Percentiles rank a stretch among this genome's conserved stretches.
Conservation (phyloP, 2,113 vertebrate species). For the Xyrauchen texanus region DNA sequence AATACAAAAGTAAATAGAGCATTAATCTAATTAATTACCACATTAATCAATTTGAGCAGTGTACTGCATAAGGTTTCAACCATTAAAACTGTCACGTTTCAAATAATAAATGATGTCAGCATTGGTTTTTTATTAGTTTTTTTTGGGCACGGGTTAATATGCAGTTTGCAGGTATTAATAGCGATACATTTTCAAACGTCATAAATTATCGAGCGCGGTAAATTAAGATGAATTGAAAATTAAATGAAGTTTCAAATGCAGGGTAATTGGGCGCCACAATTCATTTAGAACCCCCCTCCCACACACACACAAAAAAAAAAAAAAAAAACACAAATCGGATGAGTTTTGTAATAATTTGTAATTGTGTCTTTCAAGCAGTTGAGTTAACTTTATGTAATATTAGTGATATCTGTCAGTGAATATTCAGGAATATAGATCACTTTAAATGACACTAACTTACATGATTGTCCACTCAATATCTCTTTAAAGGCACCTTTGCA, state of each 20-base stretch:
- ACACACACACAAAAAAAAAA: too few species aligned
- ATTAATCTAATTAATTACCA: neutral
- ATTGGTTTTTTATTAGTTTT: neutral
- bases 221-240: neutral
- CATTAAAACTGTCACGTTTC: neutral
- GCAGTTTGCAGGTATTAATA: neutral
- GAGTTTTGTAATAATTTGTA: neutral
- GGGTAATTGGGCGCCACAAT: too few species aligned
- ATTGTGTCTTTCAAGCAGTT: neutral
- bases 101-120: neutral
- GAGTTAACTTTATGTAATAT: too few species aligned
- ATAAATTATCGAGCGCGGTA: neutral
- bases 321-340: neutral
- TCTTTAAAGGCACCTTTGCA: neutral
- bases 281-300: too few species aligned
- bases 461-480: too few species aligned
- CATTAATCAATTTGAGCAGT: neutral
- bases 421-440: too few species aligned
- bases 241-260: neutral
- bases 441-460: neutral
- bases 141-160: neutral
- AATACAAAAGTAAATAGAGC: neutral
- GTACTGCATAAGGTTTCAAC: neutral
- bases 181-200: neutral
- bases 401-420: too few species aligned